These are phyloP conservation scores for Sebastes taczanowskii DNA, from an alignment of 2,797 vertebrate species.

Conservation along the genomic window DNA sequence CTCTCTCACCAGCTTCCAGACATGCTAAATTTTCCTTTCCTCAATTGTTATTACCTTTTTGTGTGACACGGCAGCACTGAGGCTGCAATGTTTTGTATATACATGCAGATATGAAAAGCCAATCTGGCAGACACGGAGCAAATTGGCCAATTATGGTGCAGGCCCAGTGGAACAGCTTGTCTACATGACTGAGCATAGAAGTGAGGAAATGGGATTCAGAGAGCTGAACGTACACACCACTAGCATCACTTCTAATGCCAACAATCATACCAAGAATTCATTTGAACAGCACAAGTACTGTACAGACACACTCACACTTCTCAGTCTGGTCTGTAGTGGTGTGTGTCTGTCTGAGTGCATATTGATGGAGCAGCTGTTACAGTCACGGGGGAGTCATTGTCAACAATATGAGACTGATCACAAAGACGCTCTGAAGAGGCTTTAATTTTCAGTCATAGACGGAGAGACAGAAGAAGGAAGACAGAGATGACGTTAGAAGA, in stretches of 20 bases:
- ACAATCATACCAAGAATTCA: conserved; percentile 6
- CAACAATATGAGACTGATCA: conserved; percentile 48
- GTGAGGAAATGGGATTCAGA: not conserved
- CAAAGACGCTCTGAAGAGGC: conserved; percentile 8
- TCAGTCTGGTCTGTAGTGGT: conserved; percentile 9
- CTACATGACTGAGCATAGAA: conserved; percentile 12
- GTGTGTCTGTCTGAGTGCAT: conserved; percentile 35
- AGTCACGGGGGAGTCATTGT: conserved; percentile 40
- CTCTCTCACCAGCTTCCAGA: conserved; percentile 11
- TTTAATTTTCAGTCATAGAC: conserved; percentile 7
- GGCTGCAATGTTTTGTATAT: conserved; percentile 4
- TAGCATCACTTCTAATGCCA: not conserved
- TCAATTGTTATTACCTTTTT: not conserved
- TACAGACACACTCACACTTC: not conserved
- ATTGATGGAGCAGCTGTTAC: conserved; percentile 51
- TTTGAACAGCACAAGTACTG: not conserved
- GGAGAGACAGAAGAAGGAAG: conserved; percentile 15
- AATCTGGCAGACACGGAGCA: conserved; percentile 5
- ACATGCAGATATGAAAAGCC: conserved; percentile 21
- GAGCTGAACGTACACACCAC: not conserved
- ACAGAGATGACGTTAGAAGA: not conserved
- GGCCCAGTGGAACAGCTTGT: conserved; percentile 25
- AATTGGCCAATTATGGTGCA: conserved; percentile 49
- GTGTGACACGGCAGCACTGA: not conserved
- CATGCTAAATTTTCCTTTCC: not conserved